Evolutionary conservation across 1,140 invertebrate genomes (phyloP), one percentile per base, ranked within the genome.

Genomic region (Teleopsis dalmanni): DNA sequence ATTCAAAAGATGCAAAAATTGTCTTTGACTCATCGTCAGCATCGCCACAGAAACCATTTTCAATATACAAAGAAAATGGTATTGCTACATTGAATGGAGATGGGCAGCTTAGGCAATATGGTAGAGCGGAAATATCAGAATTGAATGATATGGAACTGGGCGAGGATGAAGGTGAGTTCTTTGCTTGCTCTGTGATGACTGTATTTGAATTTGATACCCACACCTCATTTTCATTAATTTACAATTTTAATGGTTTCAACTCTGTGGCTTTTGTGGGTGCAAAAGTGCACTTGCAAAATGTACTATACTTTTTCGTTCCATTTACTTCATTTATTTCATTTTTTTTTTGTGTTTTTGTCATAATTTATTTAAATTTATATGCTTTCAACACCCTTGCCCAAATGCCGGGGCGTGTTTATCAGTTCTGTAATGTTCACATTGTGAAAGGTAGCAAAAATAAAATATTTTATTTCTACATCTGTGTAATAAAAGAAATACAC

Each of bases 81-180:
- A 21, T n/a, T n/a, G n/a, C 42, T 19, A 7, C 34, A 19, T 14
- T 38, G 10, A 38, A 38, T 33, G 27, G 21, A 22, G 18, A 33
- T 13, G 25, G 22, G 25, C 37, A 44, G 21, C 23, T 31, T 8
- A n/a, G 18, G 41, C 41, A 57, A 37, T 66, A 54, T 54, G 61
- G 64, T 54, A 67, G 67, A 51, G 64, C 64, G 49, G 59, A 65
- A 54, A 55, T 59, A 51, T 47, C 58, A 25, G 64, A 67, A 50
- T 37, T 64, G 48, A 59, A 66, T 48, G 51, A 48, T 44, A 65
- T 67, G 46, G 49, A 51, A 29, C 31, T 66, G 47, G 62, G 60
- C 35, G 62, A 63, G 52, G 64, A 67, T 23, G 64, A 67, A 67
- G 64, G 64, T 67, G 53, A 64, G 57, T 52, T 29, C 13, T 29